Percentiles rank a stretch among this genome's conserved stretches.
Evolutionary conservation across 2,888 invertebrate genomes (phyloP).

Genomic region (Exephanes ischioxanthus): DNA sequence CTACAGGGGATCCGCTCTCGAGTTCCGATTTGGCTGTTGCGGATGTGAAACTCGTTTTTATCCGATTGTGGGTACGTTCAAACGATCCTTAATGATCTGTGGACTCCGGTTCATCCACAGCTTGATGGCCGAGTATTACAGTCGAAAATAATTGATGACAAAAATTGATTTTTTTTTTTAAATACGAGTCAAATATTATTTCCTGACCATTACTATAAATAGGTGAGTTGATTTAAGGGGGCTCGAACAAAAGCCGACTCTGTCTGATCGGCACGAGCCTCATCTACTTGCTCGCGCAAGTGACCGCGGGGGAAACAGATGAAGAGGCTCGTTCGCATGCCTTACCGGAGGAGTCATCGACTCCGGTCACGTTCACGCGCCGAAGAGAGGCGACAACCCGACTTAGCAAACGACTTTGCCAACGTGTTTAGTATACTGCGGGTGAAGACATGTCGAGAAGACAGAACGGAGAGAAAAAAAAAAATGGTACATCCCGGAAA

Average conservation of each 20-base stretch:
- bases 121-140: neutral
- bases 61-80: conserved; percentile 5
- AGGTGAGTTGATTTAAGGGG: neutral
- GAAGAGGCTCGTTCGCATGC: neutral
- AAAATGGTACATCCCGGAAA: conserved; percentile 65
- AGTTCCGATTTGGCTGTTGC: conserved; percentile 28
- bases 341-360: conserved; percentile 33
- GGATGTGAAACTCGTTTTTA: conserved; percentile 28
- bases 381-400: conserved; percentile 47
- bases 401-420: conserved; percentile 37
- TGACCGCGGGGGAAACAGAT: conserved; percentile 15
- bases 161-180: neutral
- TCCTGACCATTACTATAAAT: neutral
- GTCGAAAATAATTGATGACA: neutral
- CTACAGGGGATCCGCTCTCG: neutral
- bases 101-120: neutral
- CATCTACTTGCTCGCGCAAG: conserved; percentile 23
- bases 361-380: conserved; percentile 46
- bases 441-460: conserved; percentile 26
- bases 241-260: neutral
- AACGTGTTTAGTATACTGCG: conserved; percentile 28
- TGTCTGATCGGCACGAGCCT: conserved; percentile 28
- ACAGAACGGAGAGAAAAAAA: conserved; percentile 15
- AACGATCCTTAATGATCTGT: conserved; percentile 17
- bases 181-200: neutral